Evolutionary conservation across 30 jellyfish, hydroid and myxozoan species (phyloP).

Genomic region (Hydra vulgaris): DNA sequence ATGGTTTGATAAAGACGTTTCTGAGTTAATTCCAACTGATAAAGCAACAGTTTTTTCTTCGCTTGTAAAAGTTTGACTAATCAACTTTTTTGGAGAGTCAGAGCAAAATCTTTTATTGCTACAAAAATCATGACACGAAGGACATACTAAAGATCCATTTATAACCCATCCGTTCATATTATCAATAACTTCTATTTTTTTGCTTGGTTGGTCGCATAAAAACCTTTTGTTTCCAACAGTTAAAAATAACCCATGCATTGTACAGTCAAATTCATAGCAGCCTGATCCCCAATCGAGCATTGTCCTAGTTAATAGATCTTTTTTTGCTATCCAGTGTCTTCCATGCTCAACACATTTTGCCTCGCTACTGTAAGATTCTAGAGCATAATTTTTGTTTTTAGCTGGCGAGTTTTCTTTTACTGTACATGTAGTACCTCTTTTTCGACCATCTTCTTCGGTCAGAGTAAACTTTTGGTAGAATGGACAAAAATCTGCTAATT

Average conservation of each 20-base stretch:
- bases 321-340: slow-evolving; percentile 82
- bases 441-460: slow-evolving; percentile 83
- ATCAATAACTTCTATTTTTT: slow-evolving; percentile 47
- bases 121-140: slow-evolving; percentile 72
- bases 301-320: slow-evolving; percentile 76
- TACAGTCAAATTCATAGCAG: slow-evolving; percentile 54
- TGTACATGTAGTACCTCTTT: slow-evolving; percentile 87
- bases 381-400: slow-evolving; percentile 59
- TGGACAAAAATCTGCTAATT: slow-evolving; percentile 86
- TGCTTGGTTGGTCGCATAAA: slow-evolving; percentile 31
- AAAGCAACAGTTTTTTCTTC: not conserved
- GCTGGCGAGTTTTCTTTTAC: slow-evolving; percentile 56
- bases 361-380: slow-evolving; percentile 38
- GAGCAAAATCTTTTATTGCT: slow-evolving; percentile 1
- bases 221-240: slow-evolving; percentile 36
- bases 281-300: slow-evolving; percentile 98
- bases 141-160: slow-evolving; percentile 82
- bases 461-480: slow-evolving; percentile 77
- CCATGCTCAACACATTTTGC: slow-evolving; percentile 88
- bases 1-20: not conserved
- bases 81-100: not conserved
- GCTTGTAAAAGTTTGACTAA: not conserved
- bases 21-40: not conserved
- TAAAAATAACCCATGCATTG: slow-evolving; percentile 42
- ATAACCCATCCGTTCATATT: slow-evolving; percentile 71